Evolutionary conservation across 2,113 vertebrate genomes (phyloP), one percentile per base, ranked within the genome.

Genomic region (Daboia siamensis): DNA sequence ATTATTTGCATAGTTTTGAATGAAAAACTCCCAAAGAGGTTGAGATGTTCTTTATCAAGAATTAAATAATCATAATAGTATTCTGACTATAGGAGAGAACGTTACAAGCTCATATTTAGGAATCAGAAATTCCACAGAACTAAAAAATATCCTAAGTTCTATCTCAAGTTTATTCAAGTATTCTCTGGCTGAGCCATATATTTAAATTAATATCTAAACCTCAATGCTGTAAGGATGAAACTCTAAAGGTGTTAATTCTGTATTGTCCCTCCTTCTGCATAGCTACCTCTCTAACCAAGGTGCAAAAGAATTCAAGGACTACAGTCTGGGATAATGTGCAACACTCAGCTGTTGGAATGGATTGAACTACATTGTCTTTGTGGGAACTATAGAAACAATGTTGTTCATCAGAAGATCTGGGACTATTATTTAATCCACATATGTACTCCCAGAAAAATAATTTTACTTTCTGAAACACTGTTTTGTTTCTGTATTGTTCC

Each of bases 1-100:
- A 91, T 91, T 86, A 94, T 94, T 93, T 95, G 91, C 69, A 94
- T 90, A 52, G 88, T 89, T 96, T 94, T 93, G 91, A 94, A 90
- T 51, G 69, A 87, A 95, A 94, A 29, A 90, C 89, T 7, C 17
- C 92, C 80, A 48, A 24, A 87, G 5, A 87, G 4, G 93, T 1
- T 44, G 55, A 94, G 89, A n/a, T 26, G 88, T 5, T 94, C 12
- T 2, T 64, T 92, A 91, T 3, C 59, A 48, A 69, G 90, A 91
- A 56, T 6, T 94, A 94, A 93, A 86, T 90, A 24, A 33, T 46
- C 90, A 44, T 59, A 91, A 94, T 24, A 90, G 0, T 0, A 0
- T 91, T 94, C 51, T 26, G 26, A 39, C 7, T 59, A 89, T 7
- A 48, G 20, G 89, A 17, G 21, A 2, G 24, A 95, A 26, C 23